phyloP scores from a whole-genome alignment of 2,113 vertebrate genomes.

The Myanophis thanlyinensis region DNA sequence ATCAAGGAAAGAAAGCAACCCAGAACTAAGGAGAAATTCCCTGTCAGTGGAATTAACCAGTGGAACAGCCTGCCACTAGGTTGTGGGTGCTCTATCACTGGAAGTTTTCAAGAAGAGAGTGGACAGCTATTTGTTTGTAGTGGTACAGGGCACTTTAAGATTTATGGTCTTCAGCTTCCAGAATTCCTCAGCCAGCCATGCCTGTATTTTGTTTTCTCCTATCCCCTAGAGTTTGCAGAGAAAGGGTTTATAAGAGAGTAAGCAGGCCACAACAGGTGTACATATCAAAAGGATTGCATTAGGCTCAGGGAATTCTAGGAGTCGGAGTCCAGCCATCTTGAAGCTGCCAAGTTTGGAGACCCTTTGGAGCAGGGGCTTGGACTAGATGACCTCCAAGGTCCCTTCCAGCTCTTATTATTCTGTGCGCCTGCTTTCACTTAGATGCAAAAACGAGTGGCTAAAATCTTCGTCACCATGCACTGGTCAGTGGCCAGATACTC shows the following conservation, averaged over 20 bases:
- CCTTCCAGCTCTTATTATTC: not conserved
- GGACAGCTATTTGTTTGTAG: too few relatives aligned
- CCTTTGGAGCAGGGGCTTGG: too few relatives aligned
- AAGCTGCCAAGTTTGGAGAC: too few relatives aligned
- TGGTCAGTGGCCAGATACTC: constrained; percentile 82
- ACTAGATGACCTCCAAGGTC: not conserved
- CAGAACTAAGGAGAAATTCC: not conserved
- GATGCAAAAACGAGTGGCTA: constrained; percentile 82
- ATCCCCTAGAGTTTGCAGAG: too few relatives aligned
- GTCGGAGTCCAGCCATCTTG: not conserved
- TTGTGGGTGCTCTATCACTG: too few relatives aligned
- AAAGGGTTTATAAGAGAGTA: too few relatives aligned
- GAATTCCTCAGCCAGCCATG: not conserved
- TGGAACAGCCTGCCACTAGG: too few relatives aligned
- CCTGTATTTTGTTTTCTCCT: too few relatives aligned
- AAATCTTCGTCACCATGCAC: constrained; percentile 84
- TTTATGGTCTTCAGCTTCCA: not conserved
- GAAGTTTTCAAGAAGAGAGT: too few relatives aligned
- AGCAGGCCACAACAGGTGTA: too few relatives aligned
- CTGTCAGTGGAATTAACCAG: not conserved
- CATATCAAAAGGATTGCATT: too few relatives aligned
- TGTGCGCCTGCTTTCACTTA: constrained; percentile 35
- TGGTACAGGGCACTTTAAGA: not conserved
- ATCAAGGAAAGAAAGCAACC: not conserved
- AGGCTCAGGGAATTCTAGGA: not conserved